Evolutionary conservation across 2,797 vertebrate genomes (phyloP).

Genomic region (Arremon brunneinucha): DNA sequence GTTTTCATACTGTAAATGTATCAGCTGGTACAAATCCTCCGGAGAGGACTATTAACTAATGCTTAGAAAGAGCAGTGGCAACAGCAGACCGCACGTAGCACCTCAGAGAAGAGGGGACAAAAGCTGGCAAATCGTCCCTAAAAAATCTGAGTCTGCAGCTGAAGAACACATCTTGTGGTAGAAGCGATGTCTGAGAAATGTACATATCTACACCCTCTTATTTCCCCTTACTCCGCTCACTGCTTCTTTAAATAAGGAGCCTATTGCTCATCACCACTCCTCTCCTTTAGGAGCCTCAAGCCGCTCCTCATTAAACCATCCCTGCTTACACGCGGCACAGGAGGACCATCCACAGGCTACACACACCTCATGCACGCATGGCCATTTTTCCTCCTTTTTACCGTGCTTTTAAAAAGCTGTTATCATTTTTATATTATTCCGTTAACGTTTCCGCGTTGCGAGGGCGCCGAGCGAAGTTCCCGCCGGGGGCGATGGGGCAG

Average conservation of each 20-base stretch:
- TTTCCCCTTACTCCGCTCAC: not conserved
- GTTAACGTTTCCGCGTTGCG: not conserved
- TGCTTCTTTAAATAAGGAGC: not conserved
- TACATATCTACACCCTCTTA: not conserved
- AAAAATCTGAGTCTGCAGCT: not conserved
- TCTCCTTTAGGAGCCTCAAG: not conserved
- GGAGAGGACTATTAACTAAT: slow-evolving; percentile 55
- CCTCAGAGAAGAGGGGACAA: not conserved
- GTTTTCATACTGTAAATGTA: slow-evolving; percentile 44
- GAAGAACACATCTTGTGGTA: not conserved
- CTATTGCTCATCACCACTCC: not conserved
- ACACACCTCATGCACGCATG: fast-evolving
- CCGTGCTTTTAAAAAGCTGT: fast-evolving
- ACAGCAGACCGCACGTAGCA: not conserved
- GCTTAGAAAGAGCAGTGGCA: slow-evolving; percentile 31
- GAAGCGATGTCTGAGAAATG: not conserved
- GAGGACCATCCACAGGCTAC: not conserved
- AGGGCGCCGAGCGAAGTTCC: not conserved
- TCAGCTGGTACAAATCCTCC: slow-evolving; percentile 49
- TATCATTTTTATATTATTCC: too few relatives aligned
- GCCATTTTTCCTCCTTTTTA: not conserved
- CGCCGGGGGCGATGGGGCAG: not conserved
- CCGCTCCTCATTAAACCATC: not conserved
- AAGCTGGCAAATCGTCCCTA: not conserved
- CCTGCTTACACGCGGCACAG: not conserved